These are phyloP conservation scores for Drosophila affinis DNA, from an alignment of 2,888 invertebrate species.

Conservation along the genomic window DNA sequence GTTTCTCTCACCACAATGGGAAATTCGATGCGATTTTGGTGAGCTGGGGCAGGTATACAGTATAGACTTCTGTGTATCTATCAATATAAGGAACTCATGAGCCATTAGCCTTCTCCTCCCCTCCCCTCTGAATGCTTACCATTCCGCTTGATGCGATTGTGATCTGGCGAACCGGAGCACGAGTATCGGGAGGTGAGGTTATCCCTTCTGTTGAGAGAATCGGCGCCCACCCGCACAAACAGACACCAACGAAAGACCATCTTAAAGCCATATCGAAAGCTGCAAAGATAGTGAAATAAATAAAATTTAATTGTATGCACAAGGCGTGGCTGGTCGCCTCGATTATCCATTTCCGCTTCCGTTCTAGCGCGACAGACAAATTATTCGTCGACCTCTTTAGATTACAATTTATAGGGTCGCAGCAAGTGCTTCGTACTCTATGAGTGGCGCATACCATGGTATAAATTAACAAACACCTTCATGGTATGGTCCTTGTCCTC, in stretches of 20 bases:
- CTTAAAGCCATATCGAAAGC: conserved; percentile 96
- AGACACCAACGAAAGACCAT: conserved; percentile 96
- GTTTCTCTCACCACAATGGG: conserved; percentile 79
- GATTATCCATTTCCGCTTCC: conserved; percentile 25
- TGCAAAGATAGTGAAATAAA: conserved; percentile 81
- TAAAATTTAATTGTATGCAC: background rate
- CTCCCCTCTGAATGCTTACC: conserved; percentile 84
- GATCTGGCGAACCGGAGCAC: conserved; percentile 91
- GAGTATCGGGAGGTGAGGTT: conserved; percentile 91
- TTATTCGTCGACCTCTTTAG: conserved; percentile 11
- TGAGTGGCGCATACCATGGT: background rate
- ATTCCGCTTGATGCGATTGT: conserved; percentile 88
- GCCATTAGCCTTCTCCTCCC: background rate
- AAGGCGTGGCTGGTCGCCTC: conserved; percentile 1
- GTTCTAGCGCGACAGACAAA: conserved; percentile 8
- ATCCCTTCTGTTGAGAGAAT: conserved; percentile 89
- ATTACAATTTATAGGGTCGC: background rate
- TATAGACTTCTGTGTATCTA: conserved; percentile 84
- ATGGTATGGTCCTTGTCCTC: conserved; percentile 39
- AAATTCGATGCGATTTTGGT: conserved; percentile 81
- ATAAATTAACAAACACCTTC: conserved; percentile 37
- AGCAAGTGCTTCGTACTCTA: conserved; percentile 10
- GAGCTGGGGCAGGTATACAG: conserved; percentile 83
- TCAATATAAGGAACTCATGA: conserved; percentile 26
- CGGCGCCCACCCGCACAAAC: conserved; percentile 88